A percentile compares a stretch with the other conserved stretches of the same genome.
Conservation (phyloP, 1,140 invertebrate species). For the Acyrthosiphon pisum region DNA sequence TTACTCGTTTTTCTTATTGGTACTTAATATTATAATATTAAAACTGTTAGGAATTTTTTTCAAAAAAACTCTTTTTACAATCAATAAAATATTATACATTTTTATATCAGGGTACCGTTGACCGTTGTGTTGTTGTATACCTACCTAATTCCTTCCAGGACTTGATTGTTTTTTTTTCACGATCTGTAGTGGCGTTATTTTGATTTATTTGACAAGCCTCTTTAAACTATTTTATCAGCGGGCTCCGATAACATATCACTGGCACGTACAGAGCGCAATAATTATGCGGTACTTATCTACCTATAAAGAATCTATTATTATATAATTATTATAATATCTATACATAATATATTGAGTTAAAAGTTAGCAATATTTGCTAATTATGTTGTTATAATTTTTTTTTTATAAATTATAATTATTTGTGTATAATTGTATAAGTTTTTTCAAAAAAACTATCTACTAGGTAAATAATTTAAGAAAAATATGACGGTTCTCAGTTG, state of each 20-base stretch:
- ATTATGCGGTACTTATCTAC: neutral
- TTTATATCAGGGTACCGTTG: neutral
- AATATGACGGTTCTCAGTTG: neutral
- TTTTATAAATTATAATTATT: neutral
- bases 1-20: neutral
- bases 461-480: too few species aligned
- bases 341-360: neutral
- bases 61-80: neutral
- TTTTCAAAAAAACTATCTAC: too few species aligned
- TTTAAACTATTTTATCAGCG: neutral
- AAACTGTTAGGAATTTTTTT: neutral
- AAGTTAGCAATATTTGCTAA: neutral
- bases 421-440: neutral
- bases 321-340: too few species aligned
- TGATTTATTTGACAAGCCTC: neutral
- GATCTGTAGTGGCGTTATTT: neutral
- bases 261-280: neutral
- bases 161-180: neutral
- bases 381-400: too few species aligned
- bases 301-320: too few species aligned
- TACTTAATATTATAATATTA: too few species aligned
- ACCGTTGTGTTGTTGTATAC: too few species aligned
- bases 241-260: neutral
- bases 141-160: neutral
- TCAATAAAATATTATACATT: neutral